These are phyloP conservation scores for Rhinolophus ferrumequinum DNA, from an alignment of 2,113 vertebrate genomes.

Conservation along the genomic window DNA sequence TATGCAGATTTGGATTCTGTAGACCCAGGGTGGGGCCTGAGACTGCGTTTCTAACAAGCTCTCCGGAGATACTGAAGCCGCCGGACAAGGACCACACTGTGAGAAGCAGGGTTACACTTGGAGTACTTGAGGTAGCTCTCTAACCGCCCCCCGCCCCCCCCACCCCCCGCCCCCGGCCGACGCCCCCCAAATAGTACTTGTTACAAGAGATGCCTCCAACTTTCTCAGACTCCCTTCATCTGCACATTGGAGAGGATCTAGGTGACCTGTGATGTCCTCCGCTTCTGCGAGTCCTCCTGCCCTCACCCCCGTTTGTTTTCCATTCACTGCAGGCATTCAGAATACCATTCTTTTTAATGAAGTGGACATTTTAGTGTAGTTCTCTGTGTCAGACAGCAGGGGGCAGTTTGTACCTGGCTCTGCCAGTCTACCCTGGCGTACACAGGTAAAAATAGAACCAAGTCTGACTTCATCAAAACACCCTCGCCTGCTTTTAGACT, in stretches of 20 bases:
- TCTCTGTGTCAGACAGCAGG: constrained; percentile 64
- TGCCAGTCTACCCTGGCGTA: background rate
- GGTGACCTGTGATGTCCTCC: background rate
- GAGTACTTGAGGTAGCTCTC: background rate
- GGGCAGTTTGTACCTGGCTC: constrained; percentile 62
- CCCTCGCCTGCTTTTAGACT: background rate
- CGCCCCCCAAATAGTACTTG: background rate
- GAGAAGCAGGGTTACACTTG: background rate
- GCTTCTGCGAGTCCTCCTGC: background rate
- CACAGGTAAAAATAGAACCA: background rate
- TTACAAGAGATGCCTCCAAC: background rate
- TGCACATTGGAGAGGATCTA: background rate
- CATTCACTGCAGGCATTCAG: background rate
- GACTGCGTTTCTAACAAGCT: background rate
- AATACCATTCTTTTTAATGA: background rate
- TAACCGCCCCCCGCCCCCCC: background rate
- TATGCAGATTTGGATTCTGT: background rate
- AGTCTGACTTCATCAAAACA: background rate
- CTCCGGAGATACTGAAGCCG: rapidly evolving
- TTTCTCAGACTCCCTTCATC: background rate
- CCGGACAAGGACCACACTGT: rapidly evolving
- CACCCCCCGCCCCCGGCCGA: no score
- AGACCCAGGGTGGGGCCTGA: background rate
- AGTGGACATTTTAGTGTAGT: background rate
- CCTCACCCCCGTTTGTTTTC: background rate